A percentile compares a stretch with the other conserved stretches of the same genome.
These are phyloP conservation scores for Myrmecophaga tridactyla DNA, from an alignment of 2,113 vertebrate species.

Conservation along the genomic window DNA sequence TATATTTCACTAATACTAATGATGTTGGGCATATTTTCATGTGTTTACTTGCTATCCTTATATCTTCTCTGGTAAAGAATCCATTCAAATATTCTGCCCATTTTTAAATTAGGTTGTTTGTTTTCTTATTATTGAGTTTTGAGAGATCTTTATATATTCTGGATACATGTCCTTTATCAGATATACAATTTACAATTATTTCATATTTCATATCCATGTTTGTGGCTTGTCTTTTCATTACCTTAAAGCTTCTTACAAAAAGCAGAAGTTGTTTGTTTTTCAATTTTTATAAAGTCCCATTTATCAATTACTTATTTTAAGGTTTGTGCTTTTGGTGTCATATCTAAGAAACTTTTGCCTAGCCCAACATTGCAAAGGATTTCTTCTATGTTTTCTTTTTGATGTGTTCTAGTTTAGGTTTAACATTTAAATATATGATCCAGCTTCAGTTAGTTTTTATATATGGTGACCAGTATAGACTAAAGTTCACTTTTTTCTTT, in stretches of 20 bases:
- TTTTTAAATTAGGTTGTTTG: too few relatives aligned
- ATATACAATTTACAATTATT: too few relatives aligned
- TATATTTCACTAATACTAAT: too few relatives aligned
- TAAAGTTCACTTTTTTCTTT: not conserved
- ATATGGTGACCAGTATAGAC: not conserved
- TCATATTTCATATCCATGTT: too few relatives aligned
- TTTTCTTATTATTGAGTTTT: too few relatives aligned
- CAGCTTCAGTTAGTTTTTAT: not conserved
- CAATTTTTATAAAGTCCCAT: not conserved
- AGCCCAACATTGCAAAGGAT: not conserved
- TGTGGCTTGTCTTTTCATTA: not conserved
- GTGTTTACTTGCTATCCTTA: too few relatives aligned
- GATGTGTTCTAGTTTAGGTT: not conserved
- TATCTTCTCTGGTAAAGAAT: too few relatives aligned
- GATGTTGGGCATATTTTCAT: too few relatives aligned
- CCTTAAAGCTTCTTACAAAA: not conserved
- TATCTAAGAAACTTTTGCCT: not conserved
- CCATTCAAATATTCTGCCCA: too few relatives aligned
- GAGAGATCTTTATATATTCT: too few relatives aligned
- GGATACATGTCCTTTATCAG: too few relatives aligned
- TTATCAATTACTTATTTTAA: not conserved
- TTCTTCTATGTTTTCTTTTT: not conserved
- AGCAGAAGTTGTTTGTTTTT: not conserved
- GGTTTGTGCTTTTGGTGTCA: not conserved
- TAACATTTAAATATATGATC: not conserved